These are phyloP conservation scores for Engystomops pustulosus DNA, from an alignment of 2,113 vertebrate species.

Conservation along the genomic window DNA sequence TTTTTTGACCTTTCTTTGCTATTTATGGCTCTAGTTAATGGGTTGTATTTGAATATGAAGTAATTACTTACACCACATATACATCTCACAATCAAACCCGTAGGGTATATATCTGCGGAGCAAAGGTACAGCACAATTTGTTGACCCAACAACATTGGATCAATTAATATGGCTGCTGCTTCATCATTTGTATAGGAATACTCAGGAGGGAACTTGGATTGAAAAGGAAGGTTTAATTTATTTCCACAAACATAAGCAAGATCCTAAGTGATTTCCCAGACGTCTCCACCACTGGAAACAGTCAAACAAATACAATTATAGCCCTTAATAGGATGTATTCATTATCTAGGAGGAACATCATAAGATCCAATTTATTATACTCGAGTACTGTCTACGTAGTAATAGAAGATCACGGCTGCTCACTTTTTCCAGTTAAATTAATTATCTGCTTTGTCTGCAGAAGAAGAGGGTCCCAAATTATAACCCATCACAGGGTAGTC, in stretches of 20 bases:
- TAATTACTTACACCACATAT: too few species aligned
- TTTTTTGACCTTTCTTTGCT: too few species aligned
- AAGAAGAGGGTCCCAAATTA: too few species aligned
- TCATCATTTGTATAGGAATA: constrained; percentile 17
- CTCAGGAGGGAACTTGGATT: neutral
- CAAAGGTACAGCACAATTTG: neutral
- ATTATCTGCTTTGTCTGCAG: too few species aligned
- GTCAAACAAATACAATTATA: neutral
- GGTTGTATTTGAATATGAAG: too few species aligned
- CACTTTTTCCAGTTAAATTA: too few species aligned
- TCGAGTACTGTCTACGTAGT: neutral
- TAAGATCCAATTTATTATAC: neutral
- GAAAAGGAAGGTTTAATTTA: neutral
- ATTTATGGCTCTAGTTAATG: too few species aligned
- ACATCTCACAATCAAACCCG: neutral
- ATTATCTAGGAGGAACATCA: neutral
- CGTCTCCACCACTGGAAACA: neutral
- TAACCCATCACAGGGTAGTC: too few species aligned
- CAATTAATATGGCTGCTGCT: constrained; percentile 30
- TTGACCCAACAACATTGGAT: constrained; percentile 36
- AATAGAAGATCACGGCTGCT: too few species aligned
- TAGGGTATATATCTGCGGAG: neutral
- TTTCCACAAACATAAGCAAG: constrained; percentile 10
- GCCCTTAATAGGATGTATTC: neutral
- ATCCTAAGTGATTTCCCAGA: constrained; percentile 11